Evolutionary conservation across 2,113 vertebrate genomes (phyloP).

Genomic region (Sporophila hypoxantha): DNA sequence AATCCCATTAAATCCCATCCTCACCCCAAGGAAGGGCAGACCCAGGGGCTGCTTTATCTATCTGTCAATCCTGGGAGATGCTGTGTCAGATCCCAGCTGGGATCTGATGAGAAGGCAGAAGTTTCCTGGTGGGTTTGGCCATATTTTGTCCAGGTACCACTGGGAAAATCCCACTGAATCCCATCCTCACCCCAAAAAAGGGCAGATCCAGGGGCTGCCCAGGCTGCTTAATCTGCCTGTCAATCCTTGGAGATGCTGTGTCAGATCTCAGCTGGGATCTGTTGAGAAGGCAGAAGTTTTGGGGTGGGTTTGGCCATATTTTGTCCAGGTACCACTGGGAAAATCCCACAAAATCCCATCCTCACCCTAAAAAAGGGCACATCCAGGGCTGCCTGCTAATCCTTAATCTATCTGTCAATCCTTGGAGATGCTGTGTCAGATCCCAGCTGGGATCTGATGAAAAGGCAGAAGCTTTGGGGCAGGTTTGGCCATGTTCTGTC

Average conservation of each 20-base stretch:
- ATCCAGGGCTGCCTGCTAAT: neutral
- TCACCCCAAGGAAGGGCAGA: neutral
- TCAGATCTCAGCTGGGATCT: neutral
- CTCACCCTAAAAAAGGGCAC: no score
- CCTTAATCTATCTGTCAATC: fast-evolving
- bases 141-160: no score
- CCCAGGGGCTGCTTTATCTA: neutral
- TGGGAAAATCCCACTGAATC: no score
- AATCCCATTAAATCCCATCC: neutral
- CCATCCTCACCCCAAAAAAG: neutral
- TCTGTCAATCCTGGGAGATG: no score
- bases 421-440: neutral
- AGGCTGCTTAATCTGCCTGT: fast-evolving
- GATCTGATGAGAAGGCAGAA: no score
- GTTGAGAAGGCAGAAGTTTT: no score
- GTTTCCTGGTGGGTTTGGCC: no score
- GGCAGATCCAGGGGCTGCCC: neutral
- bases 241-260: neutral
- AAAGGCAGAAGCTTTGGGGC: neutral
- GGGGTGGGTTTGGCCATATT: no score
- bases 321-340: no score
- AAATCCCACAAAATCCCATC: neutral
- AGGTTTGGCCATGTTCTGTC: fast-evolving
- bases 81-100: no score
- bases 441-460: fast-evolving